Percentiles rank a stretch among this genome's conserved stretches.
Evolutionary conservation across 1,140 invertebrate genomes (phyloP).

Genomic region (Zaprionus ornatus): DNA sequence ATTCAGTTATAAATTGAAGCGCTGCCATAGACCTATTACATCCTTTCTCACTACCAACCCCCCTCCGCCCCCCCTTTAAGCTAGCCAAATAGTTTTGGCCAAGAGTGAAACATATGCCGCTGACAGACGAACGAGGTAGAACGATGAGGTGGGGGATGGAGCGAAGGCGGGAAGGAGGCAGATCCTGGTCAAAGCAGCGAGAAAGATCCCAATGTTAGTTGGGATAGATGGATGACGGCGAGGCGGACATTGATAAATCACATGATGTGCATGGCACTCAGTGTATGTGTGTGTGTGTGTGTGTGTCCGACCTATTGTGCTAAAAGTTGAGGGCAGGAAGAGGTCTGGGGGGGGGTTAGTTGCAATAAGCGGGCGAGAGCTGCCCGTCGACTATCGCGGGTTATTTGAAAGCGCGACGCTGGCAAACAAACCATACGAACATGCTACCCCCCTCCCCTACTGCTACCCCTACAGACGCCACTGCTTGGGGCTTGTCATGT

Average conservation of each 20-base stretch:
- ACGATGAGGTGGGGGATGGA: neutral
- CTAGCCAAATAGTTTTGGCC: slow-evolving; percentile 38
- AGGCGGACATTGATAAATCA: slow-evolving; percentile 78
- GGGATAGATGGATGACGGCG: slow-evolving; percentile 68
- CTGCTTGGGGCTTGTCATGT: slow-evolving; percentile 21
- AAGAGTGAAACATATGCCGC: slow-evolving; percentile 43
- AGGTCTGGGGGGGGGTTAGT: neutral
- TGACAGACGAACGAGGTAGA: slow-evolving; percentile 20
- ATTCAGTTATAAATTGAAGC: slow-evolving; percentile 30
- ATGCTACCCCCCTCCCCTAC: neutral
- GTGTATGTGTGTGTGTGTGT: slow-evolving; percentile 12
- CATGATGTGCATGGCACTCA: slow-evolving; percentile 23
- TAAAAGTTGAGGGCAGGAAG: neutral
- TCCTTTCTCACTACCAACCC: neutral
- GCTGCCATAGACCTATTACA: neutral
- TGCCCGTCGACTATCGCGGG: slow-evolving; percentile 17
- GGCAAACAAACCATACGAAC: slow-evolving; percentile 50
- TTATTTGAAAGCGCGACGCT: slow-evolving; percentile 43
- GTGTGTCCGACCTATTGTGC: slow-evolving; percentile 29
- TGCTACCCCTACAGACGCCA: neutral
- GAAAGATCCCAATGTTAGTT: slow-evolving; percentile 18
- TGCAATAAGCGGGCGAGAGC: neutral
- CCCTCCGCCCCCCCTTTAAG: neutral
- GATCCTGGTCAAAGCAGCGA: slow-evolving; percentile 4
- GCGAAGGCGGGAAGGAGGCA: slow-evolving; percentile 8